Base-by-base conservation (phyloP, 2,888 invertebrate species). In the Drosophila emarginata region DNA sequence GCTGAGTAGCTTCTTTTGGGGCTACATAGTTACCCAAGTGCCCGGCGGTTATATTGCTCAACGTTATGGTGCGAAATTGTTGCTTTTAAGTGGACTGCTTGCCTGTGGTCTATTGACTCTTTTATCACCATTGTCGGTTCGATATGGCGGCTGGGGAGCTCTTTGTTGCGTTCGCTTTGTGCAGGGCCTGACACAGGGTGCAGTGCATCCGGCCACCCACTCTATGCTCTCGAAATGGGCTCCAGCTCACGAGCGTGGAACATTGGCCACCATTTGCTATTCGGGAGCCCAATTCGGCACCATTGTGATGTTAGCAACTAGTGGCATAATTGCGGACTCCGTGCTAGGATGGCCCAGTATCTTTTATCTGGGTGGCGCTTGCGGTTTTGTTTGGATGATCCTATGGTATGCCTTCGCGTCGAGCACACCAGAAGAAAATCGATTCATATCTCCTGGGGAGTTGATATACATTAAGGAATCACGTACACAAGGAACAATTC, bases 211-310 rank as follows among this genome's bases (percentile, higher is more conserved):
- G 0, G 94, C 94, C 57, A 92, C 95, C 0, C 95, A 95, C 76
- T 94, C 94, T 0, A 91, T 95, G 32, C 85, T 95, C n/a, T 94
- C 95, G 0, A 95, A 94, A 86, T 96, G 95, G 95, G 88, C 94
- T 0, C 96, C 96, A 0, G 92, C 93, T 0, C 91, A 93, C 0
- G 96, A 97, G 84, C 93, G 96, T 66, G 95, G 95, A 32, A 72
- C 86, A 62, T 67, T 96, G 67, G 94, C 94, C 60, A 94, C 95
- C 61, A 94, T 94, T 58, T 94, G 94, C 12, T 95, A 95, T 87
- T 93, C 95, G 53, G 97, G 97, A 45, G 94, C 95, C 3, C 96
- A 96, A 86, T 93, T 97, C 9, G 97, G 97, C n/a, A 96, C 96
- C 3, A 95, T 96, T 0, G 87, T 96, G 1, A 94, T 96, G 76